Evolutionary conservation across 2,797 vertebrate species (phyloP), one percentile per base, ranked within the genome.

Genomic region (Megaceryle alcyon): DNA sequence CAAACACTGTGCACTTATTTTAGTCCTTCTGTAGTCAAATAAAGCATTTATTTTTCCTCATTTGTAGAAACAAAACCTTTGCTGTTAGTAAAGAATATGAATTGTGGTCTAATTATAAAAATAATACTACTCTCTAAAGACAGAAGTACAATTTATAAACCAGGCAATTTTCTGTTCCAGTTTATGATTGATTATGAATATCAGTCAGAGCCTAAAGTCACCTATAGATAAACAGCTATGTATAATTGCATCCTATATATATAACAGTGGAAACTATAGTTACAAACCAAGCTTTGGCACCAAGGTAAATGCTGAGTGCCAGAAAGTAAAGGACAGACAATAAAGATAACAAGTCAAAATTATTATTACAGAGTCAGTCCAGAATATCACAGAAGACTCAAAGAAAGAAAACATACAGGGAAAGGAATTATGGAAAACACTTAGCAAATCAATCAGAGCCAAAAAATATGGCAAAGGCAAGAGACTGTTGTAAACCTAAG

Each of bases 1-100:
- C 80, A 86, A 94, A 75, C 31, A 56, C 20, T 66, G 31, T 77
- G 77, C 29, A 86, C 91, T 87, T 94, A 83, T 90, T 94, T 92
- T 59, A 71, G 70, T 60, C 43, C 16, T 51, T 84, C 59, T 66
- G 31, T 60, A 90, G 66, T 66, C 17, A 90, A 63, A 84, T 29
- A 61, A 48, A 70, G 35, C 12, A 82, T 63, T 92, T 78, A 10
- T 64, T 95, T 86, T 72, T 70, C 49, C 46, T 82, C 22, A 70
- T 63, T 91, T 82, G 41, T 79, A 56, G 51, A 82, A 82, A 8
- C 15, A 79, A 80, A 80, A 97, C 72, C 37, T 75, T 72, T 57
- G 19, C 12, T 78, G 10, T 54, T 76, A 79, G 17, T 60, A 73
- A 84, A 53, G 53, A 88, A 60, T 41, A 79, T 39, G 41, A 88